Evolutionary conservation across 2,888 invertebrate species (phyloP).

Genomic region (Notodonta ziczac): DNA sequence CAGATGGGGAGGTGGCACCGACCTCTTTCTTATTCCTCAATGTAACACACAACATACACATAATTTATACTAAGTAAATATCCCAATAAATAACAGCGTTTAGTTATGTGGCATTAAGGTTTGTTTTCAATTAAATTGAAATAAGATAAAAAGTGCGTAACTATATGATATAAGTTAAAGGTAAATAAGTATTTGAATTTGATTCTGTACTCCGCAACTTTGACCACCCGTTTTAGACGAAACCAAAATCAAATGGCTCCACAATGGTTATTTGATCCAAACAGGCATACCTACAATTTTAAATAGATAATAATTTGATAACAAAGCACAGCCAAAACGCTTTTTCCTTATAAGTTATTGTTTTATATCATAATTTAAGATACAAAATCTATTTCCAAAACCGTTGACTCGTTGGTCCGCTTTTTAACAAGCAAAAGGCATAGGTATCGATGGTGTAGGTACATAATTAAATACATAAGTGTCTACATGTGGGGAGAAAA

Average conservation of each 20-base stretch:
- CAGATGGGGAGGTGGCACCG: too few relatives aligned
- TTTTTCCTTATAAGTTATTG: slow-evolving; percentile 60
- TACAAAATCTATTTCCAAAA: slow-evolving; percentile 73
- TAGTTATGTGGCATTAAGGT: too few relatives aligned
- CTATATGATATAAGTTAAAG: neutral
- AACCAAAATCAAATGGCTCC: slow-evolving; percentile 14
- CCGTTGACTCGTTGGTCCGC: slow-evolving; percentile 81
- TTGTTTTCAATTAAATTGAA: slow-evolving; percentile 30
- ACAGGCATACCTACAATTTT: slow-evolving; percentile 33
- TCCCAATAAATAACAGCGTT: too few relatives aligned
- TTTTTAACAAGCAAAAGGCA: slow-evolving; percentile 78
- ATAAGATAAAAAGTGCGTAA: slow-evolving; percentile 8
- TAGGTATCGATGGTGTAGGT: slow-evolving; percentile 52
- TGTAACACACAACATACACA: too few relatives aligned
- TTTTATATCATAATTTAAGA: slow-evolving; percentile 53
- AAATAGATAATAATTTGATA: slow-evolving; percentile 46
- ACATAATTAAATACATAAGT: slow-evolving; percentile 27
- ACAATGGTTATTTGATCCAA: slow-evolving; percentile 21
- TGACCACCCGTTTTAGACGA: slow-evolving; percentile 39
- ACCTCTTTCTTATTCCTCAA: too few relatives aligned
- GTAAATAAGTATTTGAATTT: neutral
- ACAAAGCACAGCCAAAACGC: slow-evolving; percentile 79
- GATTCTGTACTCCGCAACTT: slow-evolving; percentile 23
- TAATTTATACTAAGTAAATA: too few relatives aligned
- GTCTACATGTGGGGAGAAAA: neutral